Evolutionary conservation across 2,888 invertebrate genomes (phyloP).

Genomic region (Leucophenga maculata): DNA sequence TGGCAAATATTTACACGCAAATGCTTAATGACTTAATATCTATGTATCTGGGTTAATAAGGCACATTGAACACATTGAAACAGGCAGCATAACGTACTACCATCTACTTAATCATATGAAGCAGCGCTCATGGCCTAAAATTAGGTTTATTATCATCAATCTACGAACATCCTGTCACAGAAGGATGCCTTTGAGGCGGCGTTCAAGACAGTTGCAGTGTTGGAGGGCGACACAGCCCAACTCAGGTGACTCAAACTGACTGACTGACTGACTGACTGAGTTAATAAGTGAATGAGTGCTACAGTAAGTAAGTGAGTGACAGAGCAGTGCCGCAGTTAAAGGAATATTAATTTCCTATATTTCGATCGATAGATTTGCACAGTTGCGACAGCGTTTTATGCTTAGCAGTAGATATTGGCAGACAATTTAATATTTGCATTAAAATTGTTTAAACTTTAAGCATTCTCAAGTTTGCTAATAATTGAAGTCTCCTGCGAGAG

Average conservation of each 20-base stretch:
- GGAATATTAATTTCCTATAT: conserved; percentile 69
- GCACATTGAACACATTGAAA: not conserved
- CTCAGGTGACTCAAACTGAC: not conserved
- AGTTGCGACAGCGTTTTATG: too few species aligned
- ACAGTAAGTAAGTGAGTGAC: not conserved
- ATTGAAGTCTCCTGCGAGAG: too few species aligned
- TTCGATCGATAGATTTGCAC: conserved; percentile 42
- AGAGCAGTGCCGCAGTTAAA: conserved; percentile 42
- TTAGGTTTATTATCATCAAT: conserved; percentile 59
- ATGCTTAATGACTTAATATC: conserved; percentile 9
- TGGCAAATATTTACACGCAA: not conserved
- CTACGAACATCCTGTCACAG: conserved; percentile 52
- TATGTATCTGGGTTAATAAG: conserved; percentile 19
- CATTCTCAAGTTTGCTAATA: too few species aligned
- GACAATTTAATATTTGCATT: not conserved
- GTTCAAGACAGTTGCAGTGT: too few species aligned
- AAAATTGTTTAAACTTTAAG: not conserved
- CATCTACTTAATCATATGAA: conserved; percentile 17
- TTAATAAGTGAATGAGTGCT: not conserved
- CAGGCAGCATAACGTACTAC: not conserved
- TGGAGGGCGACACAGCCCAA: not conserved
- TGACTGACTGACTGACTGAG: not conserved
- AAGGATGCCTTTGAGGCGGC: conserved; percentile 8
- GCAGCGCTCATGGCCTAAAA: conserved; percentile 44
- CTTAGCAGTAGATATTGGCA: not conserved